These are phyloP conservation scores for Notarius lentiginosus DNA, from an alignment of 2,113 vertebrate species.

Conservation along the genomic window DNA sequence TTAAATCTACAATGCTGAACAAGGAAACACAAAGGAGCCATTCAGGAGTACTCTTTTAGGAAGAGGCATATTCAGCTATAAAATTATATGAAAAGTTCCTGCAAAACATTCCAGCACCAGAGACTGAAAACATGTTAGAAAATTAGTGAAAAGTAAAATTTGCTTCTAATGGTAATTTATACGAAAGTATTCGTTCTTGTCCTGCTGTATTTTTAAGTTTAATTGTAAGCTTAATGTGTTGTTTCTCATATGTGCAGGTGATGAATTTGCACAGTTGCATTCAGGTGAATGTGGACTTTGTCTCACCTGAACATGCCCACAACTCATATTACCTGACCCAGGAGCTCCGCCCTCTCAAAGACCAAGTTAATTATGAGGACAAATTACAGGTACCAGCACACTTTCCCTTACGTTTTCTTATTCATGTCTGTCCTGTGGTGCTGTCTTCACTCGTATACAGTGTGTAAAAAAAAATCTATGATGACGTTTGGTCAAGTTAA, in stretches of 20 bases:
- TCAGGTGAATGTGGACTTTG: slow-evolving; percentile 88
- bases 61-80: background rate
- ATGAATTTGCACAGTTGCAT: slow-evolving; percentile 90
- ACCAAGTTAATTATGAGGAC: slow-evolving; percentile 90
- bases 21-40: background rate
- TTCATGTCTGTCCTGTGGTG: background rate
- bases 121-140: background rate
- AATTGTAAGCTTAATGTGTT: background rate
- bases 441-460: background rate
- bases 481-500: background rate
- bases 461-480: background rate
- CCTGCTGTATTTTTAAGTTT: background rate
- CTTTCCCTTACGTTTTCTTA: background rate
- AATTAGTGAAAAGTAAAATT: background rate
- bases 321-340: slow-evolving; percentile 90
- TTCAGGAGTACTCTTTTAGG: background rate
- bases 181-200: background rate
- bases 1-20: background rate
- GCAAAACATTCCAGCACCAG: background rate
- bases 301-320: slow-evolving; percentile 86
- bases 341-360: slow-evolving; percentile 83
- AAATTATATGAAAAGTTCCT: background rate
- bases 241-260: slow-evolving; percentile 69
- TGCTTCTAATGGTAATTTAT: background rate
- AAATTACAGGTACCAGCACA: slow-evolving; percentile 82